Conservation (phyloP, 2,113 vertebrate species). For the Atherinomorus stipes region DNA sequence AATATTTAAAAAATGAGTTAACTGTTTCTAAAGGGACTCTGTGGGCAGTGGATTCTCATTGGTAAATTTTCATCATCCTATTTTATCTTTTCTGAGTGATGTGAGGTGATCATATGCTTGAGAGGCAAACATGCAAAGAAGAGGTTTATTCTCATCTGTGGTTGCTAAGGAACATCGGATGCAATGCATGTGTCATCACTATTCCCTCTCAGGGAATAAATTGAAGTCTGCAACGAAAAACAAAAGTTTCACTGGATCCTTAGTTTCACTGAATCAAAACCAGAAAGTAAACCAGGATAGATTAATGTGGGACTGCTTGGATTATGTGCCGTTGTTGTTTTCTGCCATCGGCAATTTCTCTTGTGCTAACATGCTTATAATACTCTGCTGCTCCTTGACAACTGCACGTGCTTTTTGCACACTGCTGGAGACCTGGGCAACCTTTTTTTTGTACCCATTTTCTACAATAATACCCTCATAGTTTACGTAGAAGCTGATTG, state of each 20-base stretch:
- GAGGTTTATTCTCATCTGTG: conserved; percentile 62
- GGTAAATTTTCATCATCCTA: background rate
- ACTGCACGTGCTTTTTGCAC: background rate
- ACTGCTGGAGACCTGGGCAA: background rate
- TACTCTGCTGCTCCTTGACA: background rate
- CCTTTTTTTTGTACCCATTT: conserved; percentile 2
- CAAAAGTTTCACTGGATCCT: conserved; percentile 7
- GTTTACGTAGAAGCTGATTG: background rate
- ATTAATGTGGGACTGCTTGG: background rate
- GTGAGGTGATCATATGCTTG: conserved; percentile 23
- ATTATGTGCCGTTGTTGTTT: background rate
- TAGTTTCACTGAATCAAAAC: background rate
- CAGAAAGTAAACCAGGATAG: background rate
- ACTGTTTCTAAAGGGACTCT: conserved; percentile 17
- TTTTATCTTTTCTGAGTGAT: conserved; percentile 25
- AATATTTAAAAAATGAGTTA: background rate
- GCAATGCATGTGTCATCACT: conserved; percentile 37
- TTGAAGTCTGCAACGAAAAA: conserved; percentile 32
- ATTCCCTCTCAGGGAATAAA: conserved; percentile 28
- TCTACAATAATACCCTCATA: background rate
- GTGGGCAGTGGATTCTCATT: background rate
- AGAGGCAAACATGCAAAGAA: conserved; percentile 26
- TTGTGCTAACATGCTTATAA: background rate
- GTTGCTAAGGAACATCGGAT: conserved; percentile 74
- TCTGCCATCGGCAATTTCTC: background rate